Base-by-base conservation (phyloP, 2,888 invertebrate species). In the Zonitis immaculata region DNA sequence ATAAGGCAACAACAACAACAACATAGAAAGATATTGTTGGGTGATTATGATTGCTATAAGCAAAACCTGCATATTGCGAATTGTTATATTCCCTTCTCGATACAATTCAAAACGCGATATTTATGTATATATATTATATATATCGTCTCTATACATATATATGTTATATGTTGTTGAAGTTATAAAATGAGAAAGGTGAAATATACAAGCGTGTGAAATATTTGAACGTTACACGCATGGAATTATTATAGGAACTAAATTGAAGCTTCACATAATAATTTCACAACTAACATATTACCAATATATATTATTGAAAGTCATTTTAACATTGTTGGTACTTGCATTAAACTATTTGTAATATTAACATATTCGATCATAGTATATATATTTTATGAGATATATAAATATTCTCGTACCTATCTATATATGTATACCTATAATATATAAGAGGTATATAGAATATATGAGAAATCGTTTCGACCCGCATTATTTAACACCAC, bases 211-310 rank as follows among this genome's bases (percentile, higher is more conserved):
- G 56, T 51, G 56, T 60, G 53, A 60, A 60, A 58, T 60, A 60
- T 60, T 53, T 52, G 57, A 54, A 35, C 47, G 52, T 30, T 57
- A 54, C 60, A 60, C 57, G 60, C 60, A 60, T 58, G 50, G 57
- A 56, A 60, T 53, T 49, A 57, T 57, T n/a, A 55, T 53, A 59
- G 55, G 56, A 53, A 56, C 55, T 57, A 59, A 59, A 59, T 59
- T 59, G 59, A 57, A 52, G 59, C 44, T 57, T 56, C 58, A 52
- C 52, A 58, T 57, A 59, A 57, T 59, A 59, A 60, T 58, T 62
- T 56, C 50, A 54, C 55, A 52, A 25, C 50, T 52, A 57, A 56
- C 52, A 56, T 57, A 57, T 56, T 61, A 57, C 57, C 52, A 52
- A 61, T 59, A 61, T 56, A 53, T 61, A n/a, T n/a, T 61, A 61